Base-by-base conservation (phyloP, 1,140 invertebrate species). In the Pseudomyrmex pallidus region DNA sequence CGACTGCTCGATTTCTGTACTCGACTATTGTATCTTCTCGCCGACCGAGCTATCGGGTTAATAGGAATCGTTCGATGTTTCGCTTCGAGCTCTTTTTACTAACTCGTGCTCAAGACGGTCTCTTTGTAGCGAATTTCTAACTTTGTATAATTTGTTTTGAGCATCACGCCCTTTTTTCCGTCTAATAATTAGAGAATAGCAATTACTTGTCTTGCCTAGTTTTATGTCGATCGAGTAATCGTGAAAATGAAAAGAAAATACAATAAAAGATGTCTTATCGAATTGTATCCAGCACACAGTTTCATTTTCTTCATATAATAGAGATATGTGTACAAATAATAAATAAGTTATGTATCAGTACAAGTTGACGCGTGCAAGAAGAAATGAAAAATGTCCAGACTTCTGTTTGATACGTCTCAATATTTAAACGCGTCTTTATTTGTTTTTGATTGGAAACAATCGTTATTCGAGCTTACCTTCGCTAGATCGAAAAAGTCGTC, bases 381-480 rank as follows among this genome's bases (percentile, higher is more conserved):
- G 25, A 25, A n/a, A 22, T 48, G 10, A 57, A 70, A 20, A 17
- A 56, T 12, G 17, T 15, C n/a, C 25, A 44, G 50, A 78, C 64
- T 59, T 57, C 25, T 54, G 20, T 48, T 22, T 9, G 54, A 22
- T 13, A 0, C 13, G 17, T 57, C 2, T 52, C 50, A 7, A 12
- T 52, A 52, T 52, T 52, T 35, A 35, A 35, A 35, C 35, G 50
- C 50, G 17, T 44, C 25, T 48, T 25, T 2, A 25, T 52, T 22
- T 25, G 13, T 15, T 46, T 56, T 44, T 57, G 12, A 46, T 44
- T 20, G 25, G 20, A 72, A 54, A 62, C 78, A 77, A 83, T 85
- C 85, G 85, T 87, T 87, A 84, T 52, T 59, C 50, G 15, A 15
- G 59, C 63, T 48, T 17, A 77, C 44, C 62, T 59, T 15, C 59